These are phyloP conservation scores for Dryas iulia DNA, from an alignment of 1,140 invertebrate genomes.

Conservation along the genomic window DNA sequence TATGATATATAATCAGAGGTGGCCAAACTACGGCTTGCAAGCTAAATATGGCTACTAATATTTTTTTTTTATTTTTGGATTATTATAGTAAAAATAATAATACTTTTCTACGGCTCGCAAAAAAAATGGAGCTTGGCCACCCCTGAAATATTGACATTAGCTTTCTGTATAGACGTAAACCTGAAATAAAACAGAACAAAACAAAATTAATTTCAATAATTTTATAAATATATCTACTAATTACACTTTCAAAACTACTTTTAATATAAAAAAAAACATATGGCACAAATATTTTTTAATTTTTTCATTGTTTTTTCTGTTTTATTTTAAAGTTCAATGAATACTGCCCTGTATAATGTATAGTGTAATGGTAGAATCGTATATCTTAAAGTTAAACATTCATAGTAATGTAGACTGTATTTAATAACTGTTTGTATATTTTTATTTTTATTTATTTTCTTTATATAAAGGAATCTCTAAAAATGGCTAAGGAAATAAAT, in stretches of 20 bases:
- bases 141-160: no score
- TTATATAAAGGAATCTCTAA: no score
- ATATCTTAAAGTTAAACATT: not conserved
- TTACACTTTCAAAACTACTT: no score
- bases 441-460: no score
- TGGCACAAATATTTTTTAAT: not conserved
- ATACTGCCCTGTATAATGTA: constrained; percentile 15
- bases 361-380: not conserved
- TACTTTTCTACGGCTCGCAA: no score
- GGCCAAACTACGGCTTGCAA: no score
- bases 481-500: no score
- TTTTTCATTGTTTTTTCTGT: not conserved
- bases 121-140: no score
- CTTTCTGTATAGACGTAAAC: constrained; percentile 1
- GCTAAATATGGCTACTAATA: no score
- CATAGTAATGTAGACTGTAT: not conserved
- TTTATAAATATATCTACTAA: not conserved
- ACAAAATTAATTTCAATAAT: not conserved
- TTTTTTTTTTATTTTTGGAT: no score
- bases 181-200: constrained; percentile 1
- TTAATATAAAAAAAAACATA: not conserved
- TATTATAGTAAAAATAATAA: no score
- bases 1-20: not conserved
- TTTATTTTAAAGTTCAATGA: constrained; percentile 11
- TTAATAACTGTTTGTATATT: not conserved